Base-by-base conservation (phyloP, 2,888 invertebrate genomes). In the Melinaea menophilus region DNA sequence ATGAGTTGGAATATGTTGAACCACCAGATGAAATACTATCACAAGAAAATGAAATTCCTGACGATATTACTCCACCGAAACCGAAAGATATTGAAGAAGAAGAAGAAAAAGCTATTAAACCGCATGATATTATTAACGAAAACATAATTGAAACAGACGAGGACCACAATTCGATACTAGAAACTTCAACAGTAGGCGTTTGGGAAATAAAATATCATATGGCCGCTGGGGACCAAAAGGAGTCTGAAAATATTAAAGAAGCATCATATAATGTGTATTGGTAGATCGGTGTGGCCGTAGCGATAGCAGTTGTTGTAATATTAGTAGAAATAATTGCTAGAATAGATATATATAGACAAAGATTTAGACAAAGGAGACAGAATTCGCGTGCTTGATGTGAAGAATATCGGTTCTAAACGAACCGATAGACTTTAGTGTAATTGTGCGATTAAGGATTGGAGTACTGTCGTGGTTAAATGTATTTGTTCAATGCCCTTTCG, bases 401-500 rank as follows among this genome's bases (percentile, higher is more conserved):
- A 76, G 90, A 90, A 75, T 90, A 90, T 87, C 90, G 90, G 88
- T 90, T 90, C 85, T 90, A 90, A 79, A 73, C 70, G 85, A 79
- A 72, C 85, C 89, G 90, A 85, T 85, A 71, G 69, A 75, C 70
- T 71, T 73, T 80, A 80, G 84, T 84, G 82, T 78, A 78, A 78
- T 75, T 79, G 83, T 87, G 86, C 84, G 82, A 86, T 85, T 79
- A 71, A 74, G 74, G 77, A 37, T 74, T 70, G 64, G 67, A 69
- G 63, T 65, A 74, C 73, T 61, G 63, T 65, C 58, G 62, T 65
- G 63, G 62, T 70, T 66, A 62, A 59, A 69, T 73, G 74, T 76
- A 74, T 77, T 71, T 66, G 64, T 67, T 70, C 59, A 62, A 59
- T 57, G 65, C 64, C 54, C 48, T 51, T 51, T 51, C 31, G 7